These are phyloP conservation scores for Osmerus mordax DNA, from an alignment of 2,113 vertebrate genomes.

Conservation along the genomic window DNA sequence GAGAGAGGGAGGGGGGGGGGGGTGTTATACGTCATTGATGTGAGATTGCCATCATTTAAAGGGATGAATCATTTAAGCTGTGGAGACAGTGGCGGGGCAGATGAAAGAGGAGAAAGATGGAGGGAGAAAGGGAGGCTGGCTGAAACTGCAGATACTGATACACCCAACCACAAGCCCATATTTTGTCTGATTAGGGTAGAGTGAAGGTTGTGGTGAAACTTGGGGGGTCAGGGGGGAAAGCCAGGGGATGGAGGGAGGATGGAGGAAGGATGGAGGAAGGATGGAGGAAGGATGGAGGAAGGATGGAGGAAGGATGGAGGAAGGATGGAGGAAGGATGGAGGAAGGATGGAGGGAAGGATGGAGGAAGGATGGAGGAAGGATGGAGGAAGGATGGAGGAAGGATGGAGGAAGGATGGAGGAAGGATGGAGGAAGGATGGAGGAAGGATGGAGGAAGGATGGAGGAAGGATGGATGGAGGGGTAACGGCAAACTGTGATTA, in stretches of 20 bases:
- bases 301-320: neutral
- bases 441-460: slow-evolving; percentile 25
- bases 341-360: too few relatives aligned
- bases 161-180: too few relatives aligned
- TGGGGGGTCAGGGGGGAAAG: neutral
- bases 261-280: neutral
- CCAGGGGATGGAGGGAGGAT: neutral
- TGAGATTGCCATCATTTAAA: neutral
- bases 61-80: neutral
- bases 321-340: neutral
- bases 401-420: too few relatives aligned
- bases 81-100: slow-evolving; percentile 13
- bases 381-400: neutral
- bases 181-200: slow-evolving; percentile 32
- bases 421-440: neutral
- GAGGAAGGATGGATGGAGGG: neutral
- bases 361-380: neutral
- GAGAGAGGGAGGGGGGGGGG: slow-evolving; percentile 16
- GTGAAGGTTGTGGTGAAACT: neutral
- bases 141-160: too few relatives aligned
- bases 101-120: slow-evolving; percentile 19
- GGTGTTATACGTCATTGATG: neutral
- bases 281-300: slow-evolving; percentile 8
- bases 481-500: too few relatives aligned
- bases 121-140: slow-evolving; percentile 35